Percentiles rank a stretch among this genome's conserved stretches.
These are phyloP conservation scores for Helarctos malayanus DNA, from an alignment of 2,797 vertebrate genomes.

Conservation along the genomic window DNA sequence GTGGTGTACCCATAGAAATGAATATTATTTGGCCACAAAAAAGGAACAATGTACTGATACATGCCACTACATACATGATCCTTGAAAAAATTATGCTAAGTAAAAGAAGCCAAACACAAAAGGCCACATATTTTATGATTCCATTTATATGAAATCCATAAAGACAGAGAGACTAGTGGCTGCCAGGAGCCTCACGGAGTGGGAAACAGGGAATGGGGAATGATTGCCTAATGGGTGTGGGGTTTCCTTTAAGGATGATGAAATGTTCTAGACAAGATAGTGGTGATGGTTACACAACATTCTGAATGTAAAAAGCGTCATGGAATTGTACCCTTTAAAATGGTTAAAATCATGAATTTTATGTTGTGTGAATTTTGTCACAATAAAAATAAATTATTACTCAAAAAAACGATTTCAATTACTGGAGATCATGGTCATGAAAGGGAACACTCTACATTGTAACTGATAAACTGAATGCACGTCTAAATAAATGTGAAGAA, in stretches of 20 bases:
- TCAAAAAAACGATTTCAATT: not conserved
- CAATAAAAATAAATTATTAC: conserved; percentile 23
- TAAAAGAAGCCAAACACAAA: not conserved
- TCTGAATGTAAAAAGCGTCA: not conserved
- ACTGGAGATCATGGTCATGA: not conserved
- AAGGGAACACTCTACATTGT: not conserved
- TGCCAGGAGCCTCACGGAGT: not conserved
- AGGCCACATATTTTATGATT: not conserved
- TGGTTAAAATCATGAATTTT: not conserved
- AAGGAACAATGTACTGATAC: not conserved
- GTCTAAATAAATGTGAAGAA: conserved; percentile 8
- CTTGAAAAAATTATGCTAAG: not conserved
- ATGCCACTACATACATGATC: not conserved
- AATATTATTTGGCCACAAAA: not conserved
- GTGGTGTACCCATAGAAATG: not conserved
- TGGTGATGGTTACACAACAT: not conserved
- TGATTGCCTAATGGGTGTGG: not conserved
- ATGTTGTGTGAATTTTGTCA: not conserved
- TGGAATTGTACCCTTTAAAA: not conserved
- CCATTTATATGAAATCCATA: not conserved
- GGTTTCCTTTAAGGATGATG: not conserved
- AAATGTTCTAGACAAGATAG: not conserved
- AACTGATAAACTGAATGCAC: not conserved
- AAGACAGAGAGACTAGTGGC: not conserved
- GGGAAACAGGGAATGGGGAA: not conserved